Evolutionary conservation across 2,888 invertebrate genomes (phyloP).

Genomic region (Synergus laeviventris): DNA sequence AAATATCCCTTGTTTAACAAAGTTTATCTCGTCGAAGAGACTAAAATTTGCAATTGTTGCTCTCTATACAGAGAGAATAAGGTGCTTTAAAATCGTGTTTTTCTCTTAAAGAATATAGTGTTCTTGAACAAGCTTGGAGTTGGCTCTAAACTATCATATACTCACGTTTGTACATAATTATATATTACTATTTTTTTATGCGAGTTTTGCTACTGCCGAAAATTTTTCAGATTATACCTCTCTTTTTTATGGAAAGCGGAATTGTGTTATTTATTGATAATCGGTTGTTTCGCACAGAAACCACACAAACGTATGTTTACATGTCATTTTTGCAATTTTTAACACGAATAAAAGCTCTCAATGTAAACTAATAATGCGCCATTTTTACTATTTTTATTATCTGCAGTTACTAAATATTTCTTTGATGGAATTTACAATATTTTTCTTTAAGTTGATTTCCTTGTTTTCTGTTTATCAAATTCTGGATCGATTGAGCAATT

Average conservation of each 20-base stretch:
- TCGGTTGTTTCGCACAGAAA: constrained; percentile 15
- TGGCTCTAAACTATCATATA: constrained; percentile 1
- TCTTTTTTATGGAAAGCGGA: constrained; percentile 20
- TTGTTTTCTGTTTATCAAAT: neutral
- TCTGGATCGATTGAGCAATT: neutral
- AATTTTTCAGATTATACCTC: constrained; percentile 15
- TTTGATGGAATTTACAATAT: neutral
- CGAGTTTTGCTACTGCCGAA: constrained; percentile 18
- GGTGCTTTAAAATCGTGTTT: constrained; percentile 19
- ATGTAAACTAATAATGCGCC: neutral
- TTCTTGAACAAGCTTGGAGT: neutral
- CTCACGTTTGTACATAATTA: constrained; percentile 28
- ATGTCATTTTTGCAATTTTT: neutral
- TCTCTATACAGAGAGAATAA: neutral
- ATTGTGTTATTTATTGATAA: constrained; percentile 27
- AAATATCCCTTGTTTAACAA: neutral
- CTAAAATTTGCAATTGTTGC: neutral
- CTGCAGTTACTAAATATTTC: neutral
- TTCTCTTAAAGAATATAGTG: constrained; percentile 16
- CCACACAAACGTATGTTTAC: constrained; percentile 1
- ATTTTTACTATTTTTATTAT: neutral
- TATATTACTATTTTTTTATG: constrained; percentile 35
- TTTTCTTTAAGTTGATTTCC: neutral
- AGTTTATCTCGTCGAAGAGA: neutral
- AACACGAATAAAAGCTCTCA: constrained; percentile 7